Percentiles rank a stretch among this genome's conserved stretches.
Conservation (phyloP, 2,797 vertebrate species). For the Paramormyrops hopkinsi region DNA sequence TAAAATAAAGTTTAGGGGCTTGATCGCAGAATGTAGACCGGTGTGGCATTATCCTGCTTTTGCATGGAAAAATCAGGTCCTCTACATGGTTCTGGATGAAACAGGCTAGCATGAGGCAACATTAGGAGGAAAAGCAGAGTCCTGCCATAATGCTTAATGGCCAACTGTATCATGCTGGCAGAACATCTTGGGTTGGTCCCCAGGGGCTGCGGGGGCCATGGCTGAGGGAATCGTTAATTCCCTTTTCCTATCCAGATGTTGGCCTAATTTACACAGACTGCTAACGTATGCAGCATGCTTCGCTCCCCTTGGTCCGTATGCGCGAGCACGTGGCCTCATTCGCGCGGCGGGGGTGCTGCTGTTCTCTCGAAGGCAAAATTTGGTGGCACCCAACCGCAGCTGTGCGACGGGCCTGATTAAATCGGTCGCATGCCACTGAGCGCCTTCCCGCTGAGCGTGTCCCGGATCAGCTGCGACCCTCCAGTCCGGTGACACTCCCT, state of each 20-base stretch:
- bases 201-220: conserved; percentile 29
- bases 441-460: not conserved
- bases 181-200: conserved; percentile 35
- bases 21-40: not conserved
- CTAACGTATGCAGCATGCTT: conserved; percentile 23
- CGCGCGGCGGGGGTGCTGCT: not conserved
- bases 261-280: conserved; percentile 44
- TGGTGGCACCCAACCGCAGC: not conserved
- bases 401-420: not conserved
- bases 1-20: not conserved
- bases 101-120: not conserved
- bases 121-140: not conserved
- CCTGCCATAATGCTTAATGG: conserved; percentile 2
- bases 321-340: not conserved
- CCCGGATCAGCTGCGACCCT: not conserved
- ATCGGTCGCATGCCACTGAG: not conserved
- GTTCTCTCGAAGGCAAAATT: not conserved
- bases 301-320: not conserved
- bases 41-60: not conserved
- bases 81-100: not conserved
- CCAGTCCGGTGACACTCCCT: not conserved
- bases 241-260: conserved; percentile 25
- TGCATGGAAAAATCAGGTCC: not conserved
- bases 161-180: not conserved
- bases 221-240: conserved; percentile 34